Conservation (phyloP, 2,113 vertebrate species). For the Thamnaconus septentrionalis region DNA sequence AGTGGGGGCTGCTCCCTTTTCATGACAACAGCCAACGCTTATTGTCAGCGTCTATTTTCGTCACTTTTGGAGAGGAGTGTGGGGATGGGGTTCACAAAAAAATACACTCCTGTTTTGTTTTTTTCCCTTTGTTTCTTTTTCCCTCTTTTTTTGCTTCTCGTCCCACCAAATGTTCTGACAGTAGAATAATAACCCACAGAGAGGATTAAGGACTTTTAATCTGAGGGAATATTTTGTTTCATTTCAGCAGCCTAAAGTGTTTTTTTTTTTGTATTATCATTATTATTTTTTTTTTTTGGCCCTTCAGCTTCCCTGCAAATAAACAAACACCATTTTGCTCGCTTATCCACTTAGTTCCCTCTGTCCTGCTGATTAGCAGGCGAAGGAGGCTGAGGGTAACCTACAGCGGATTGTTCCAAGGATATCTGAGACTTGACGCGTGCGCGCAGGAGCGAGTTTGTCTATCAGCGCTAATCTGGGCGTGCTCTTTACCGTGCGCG, state of each 20-base stretch:
- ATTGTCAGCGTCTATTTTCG: constrained; percentile 5
- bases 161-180: constrained; percentile 49
- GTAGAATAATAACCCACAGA: constrained; percentile 57
- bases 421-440: constrained; percentile 49
- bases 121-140: too few relatives aligned
- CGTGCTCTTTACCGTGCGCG: constrained; percentile 16
- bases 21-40: constrained; percentile 25
- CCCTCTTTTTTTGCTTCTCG: constrained; percentile 21
- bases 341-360: constrained; percentile 63
- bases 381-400: constrained; percentile 50
- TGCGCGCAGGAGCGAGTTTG: background rate
- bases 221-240: constrained; percentile 49
- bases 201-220: constrained; percentile 59
- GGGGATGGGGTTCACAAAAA: background rate
- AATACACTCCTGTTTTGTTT: too few relatives aligned
- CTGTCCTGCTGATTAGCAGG: constrained; percentile 57
- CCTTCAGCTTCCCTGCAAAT: constrained; percentile 37
- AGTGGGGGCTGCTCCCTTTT: constrained; percentile 12
- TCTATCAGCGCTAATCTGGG: constrained; percentile 4
- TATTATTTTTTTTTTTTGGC: constrained; percentile 20
- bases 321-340: constrained; percentile 55
- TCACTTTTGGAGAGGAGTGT: background rate
- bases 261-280: background rate
- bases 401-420: constrained; percentile 57
- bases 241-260: constrained; percentile 23